Base-by-base conservation (phyloP, 2,888 invertebrate species). In the Drosophila neutralis region DNA sequence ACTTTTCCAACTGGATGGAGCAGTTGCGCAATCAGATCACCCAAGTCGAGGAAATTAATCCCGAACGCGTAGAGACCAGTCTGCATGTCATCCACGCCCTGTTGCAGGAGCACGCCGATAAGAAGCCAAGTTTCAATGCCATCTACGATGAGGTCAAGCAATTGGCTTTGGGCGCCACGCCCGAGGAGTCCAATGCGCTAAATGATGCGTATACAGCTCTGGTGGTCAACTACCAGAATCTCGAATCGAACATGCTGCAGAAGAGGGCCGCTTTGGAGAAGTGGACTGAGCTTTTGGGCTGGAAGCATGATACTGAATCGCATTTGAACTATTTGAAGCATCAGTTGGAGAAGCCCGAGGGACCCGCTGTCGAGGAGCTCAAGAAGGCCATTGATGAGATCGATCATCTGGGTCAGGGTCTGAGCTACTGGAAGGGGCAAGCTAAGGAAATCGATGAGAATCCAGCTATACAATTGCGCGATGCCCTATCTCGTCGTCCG, bases 121-220 rank as follows among this genome's bases (percentile, higher is more conserved):
- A 97, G 87, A 96, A 96, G 83, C 95, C 96, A 0, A 94, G 94
- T 52, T 97, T 98, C 79, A 95, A 95, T 74, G 94, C 95, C 3
- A 96, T 98, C 78, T 96, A 97, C 83, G 95, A 96, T 80, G 97
- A 98, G 94, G 95, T 98, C 0, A 97, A 97, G 88, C 95, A 95
- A 68, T 94, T 98, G 82, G 95, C 96, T 0, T 93, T 95, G 15
- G 94, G 94, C 77, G 96, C 96, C 2, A 95, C 95, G n/a, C 95
- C 96, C 0, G 95, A 96, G 77, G 97, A 98, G 89, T 95, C 95
- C 1, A 95, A 95, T 63, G 94, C 95, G 1, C 93, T 98, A 4
- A 95, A 96, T 82, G 95, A 96, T 75, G 95, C 96, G 0, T 97
- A 97, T 89, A 95, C 96, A 0, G 94, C 95, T 29, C 94, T 98